A percentile compares a stretch with the other conserved stretches of the same genome.
Evolutionary conservation across 2,113 vertebrate genomes (phyloP).

Genomic region (Phaethornis superciliosus): DNA sequence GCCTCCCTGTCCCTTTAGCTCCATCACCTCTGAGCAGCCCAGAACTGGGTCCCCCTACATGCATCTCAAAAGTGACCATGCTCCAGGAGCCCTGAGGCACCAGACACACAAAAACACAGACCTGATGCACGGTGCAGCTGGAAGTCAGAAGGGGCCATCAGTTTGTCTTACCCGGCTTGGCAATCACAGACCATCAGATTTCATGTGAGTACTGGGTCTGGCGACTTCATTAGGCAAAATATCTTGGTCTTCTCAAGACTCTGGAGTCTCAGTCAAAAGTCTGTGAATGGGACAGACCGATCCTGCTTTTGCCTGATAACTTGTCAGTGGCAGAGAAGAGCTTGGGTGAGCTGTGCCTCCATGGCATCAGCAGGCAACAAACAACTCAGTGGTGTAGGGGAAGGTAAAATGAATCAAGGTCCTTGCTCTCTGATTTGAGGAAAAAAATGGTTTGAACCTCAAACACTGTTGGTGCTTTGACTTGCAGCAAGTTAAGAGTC

Average conservation of each 20-base stretch:
- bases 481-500: neutral
- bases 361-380: neutral
- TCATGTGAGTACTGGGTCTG: neutral
- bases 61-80: neutral
- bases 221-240: neutral
- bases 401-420: neutral
- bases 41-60: neutral
- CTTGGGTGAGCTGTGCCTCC: neutral
- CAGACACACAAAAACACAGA: rapidly evolving
- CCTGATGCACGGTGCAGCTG: neutral
- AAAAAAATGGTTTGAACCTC: neutral
- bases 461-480: neutral
- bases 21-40: neutral
- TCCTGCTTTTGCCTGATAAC: neutral
- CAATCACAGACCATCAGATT: neutral
- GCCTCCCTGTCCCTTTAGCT: neutral
- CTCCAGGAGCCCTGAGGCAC: neutral
- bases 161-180: slow-evolving; percentile 32
- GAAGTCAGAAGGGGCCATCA: neutral
- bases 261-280: neutral
- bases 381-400: neutral
- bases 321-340: neutral
- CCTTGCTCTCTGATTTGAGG: neutral
- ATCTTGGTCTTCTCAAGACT: neutral
- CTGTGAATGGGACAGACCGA: neutral